Evolutionary conservation across 2,113 vertebrate genomes (phyloP).

Genomic region (Pelobates fuscus): DNA sequence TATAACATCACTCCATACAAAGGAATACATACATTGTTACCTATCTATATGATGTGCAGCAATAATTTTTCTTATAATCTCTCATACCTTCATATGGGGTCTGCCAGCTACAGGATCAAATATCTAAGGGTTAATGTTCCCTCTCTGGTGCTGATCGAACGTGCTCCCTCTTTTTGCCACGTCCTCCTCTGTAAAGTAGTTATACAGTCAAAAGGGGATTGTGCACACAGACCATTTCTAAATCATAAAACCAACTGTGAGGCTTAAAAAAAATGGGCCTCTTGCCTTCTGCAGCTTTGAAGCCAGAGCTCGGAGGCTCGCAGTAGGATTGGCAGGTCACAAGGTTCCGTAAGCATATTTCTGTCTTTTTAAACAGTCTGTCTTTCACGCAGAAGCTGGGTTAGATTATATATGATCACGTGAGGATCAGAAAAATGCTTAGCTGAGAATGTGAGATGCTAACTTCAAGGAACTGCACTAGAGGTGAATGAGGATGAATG

Average conservation of each 20-base stretch:
- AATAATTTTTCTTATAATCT: not conserved
- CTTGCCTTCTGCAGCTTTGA: not conserved
- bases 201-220: not conserved
- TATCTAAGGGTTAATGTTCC: not conserved
- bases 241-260: not conserved
- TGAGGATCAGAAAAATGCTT: slow-evolving; percentile 17
- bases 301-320: not conserved
- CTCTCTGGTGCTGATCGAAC: not conserved
- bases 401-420: slow-evolving; percentile 23
- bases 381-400: slow-evolving; percentile 4
- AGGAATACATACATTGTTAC: not conserved
- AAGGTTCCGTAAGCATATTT: not conserved
- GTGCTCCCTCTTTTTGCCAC: slow-evolving; percentile 16
- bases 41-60: slow-evolving; percentile 14
- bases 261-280: not conserved
- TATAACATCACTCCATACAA: too few relatives aligned
- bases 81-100: too few relatives aligned
- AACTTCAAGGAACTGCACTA: too few relatives aligned
- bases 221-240: not conserved
- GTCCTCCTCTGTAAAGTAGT: not conserved
- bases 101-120: not conserved
- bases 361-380: not conserved
- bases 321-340: too few relatives aligned
- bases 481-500: too few relatives aligned
- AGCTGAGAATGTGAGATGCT: not conserved